phyloP scores from a whole-genome alignment of 1,140 invertebrate genomes.

The Elymnias hypermnestra region DNA sequence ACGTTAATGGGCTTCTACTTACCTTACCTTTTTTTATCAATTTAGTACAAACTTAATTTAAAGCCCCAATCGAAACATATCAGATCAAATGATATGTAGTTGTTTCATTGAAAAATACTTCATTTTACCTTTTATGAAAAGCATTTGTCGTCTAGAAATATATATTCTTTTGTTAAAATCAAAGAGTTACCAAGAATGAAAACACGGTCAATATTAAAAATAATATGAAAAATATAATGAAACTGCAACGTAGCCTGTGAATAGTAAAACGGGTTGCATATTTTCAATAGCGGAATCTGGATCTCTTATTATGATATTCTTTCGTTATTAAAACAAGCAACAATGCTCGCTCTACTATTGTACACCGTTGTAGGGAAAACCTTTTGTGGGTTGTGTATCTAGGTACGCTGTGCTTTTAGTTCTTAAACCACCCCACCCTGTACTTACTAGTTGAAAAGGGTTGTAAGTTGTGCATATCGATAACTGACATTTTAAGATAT shows the following conservation, averaged over 20 bases:
- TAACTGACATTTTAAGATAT: not conserved
- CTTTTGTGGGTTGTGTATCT: slow-evolving; percentile 57
- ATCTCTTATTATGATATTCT: slow-evolving; percentile 30
- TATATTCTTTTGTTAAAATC: too few species aligned
- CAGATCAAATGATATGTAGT: too few species aligned
- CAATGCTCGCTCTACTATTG: slow-evolving; percentile 41
- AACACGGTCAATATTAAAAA: slow-evolving; percentile 1
- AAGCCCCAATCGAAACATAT: too few species aligned
- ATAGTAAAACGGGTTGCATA: slow-evolving; percentile 14
- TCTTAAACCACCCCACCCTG: slow-evolving; percentile 45
- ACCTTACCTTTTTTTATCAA: too few species aligned
- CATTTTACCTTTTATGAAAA: too few species aligned
- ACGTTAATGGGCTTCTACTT: too few species aligned
- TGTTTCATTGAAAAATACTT: too few species aligned
- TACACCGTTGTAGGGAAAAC: slow-evolving; percentile 44
- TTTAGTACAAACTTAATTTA: too few species aligned
- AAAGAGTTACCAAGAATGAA: too few species aligned
- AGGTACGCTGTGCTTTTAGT: slow-evolving; percentile 60
- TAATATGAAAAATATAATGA: not conserved
- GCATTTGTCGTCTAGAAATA: too few species aligned
- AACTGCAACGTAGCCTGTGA: slow-evolving; percentile 2
- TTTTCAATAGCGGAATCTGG: slow-evolving; percentile 22
- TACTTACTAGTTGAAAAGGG: slow-evolving; percentile 19
- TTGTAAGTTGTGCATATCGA: slow-evolving; percentile 28
- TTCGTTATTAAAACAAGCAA: slow-evolving; percentile 35